These are phyloP conservation scores for Todus mexicanus DNA, from an alignment of 2,797 vertebrate genomes.

Conservation along the genomic window DNA sequence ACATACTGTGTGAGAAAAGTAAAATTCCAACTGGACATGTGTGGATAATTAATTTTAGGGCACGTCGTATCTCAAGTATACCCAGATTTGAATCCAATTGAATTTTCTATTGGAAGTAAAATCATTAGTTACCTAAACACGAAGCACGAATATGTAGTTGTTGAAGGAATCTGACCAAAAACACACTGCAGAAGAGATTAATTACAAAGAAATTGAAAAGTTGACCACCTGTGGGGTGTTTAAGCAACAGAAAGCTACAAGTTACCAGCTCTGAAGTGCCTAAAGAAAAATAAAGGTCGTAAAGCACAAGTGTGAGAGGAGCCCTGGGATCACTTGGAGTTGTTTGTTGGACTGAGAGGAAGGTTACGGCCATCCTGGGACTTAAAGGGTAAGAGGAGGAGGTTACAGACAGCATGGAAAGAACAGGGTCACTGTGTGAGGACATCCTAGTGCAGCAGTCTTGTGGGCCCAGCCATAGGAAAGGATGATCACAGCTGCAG, in stretches of 20 bases:
- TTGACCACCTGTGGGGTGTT: neutral
- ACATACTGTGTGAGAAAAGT: neutral
- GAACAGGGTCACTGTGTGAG: neutral
- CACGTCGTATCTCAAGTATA: neutral
- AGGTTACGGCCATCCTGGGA: neutral
- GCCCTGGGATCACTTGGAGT: neutral
- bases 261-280: neutral
- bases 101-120: conserved; percentile 4
- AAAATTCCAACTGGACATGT: conserved; percentile 13
- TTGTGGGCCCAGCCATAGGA: neutral
- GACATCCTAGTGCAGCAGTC: neutral
- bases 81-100: neutral
- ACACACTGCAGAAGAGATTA: neutral
- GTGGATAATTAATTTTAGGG: conserved; percentile 9
- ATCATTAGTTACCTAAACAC: neutral
- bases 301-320: neutral
- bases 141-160: neutral
- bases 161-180: neutral
- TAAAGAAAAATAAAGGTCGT: neutral
- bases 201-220: neutral
- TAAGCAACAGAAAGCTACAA: neutral
- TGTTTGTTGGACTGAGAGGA: neutral
- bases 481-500: neutral
- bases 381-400: neutral
- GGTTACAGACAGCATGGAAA: neutral